phyloP scores from a whole-genome alignment of 2,888 invertebrate species.

The Volucella inflata region DNA sequence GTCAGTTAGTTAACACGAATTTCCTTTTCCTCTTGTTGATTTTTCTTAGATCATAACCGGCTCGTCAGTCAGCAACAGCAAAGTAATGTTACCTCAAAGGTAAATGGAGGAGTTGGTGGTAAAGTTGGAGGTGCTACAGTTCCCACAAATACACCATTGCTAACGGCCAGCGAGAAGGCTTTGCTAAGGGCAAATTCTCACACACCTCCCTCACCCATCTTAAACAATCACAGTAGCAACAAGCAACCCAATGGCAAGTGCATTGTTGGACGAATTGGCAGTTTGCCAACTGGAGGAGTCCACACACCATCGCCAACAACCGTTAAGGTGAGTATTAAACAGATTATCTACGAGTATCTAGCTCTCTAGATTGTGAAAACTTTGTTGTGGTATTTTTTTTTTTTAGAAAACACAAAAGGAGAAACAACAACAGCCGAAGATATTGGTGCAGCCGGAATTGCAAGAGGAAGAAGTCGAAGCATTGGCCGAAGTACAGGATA shows the following conservation, averaged over 20 bases:
- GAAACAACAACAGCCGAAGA: conserved; percentile 63
- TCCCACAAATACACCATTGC: conserved; percentile 62
- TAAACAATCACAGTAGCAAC: conserved; percentile 66
- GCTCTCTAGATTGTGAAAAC: conserved; percentile 7
- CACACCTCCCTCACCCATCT: conserved; percentile 62
- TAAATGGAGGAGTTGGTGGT: conserved; percentile 55
- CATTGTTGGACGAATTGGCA: conserved; percentile 68
- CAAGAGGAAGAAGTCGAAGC: conserved; percentile 62
- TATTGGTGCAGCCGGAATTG: conserved; percentile 55
- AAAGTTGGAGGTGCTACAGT: conserved; percentile 51
- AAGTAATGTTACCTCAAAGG: conserved; percentile 58
- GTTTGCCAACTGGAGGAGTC: conserved; percentile 64
- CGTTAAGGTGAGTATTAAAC: conserved; percentile 51
- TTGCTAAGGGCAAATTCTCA: conserved; percentile 53
- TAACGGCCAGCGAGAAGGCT: conserved; percentile 65
- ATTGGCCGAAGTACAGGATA: conserved; percentile 45
- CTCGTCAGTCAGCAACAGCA: conserved; percentile 75
- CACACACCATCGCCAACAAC: conserved; percentile 59
- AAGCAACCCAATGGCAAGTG: conserved; percentile 71
- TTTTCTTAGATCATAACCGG: conserved; percentile 77
- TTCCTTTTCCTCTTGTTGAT: conserved; percentile 51
- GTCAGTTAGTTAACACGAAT: conserved; percentile 50
- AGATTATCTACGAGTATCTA: conserved; percentile 8
- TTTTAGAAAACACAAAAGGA: conserved; percentile 72
- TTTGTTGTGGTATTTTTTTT: too few relatives aligned